Conservation (phyloP, 2,888 invertebrate species). For the Hydriomena furcata region DNA sequence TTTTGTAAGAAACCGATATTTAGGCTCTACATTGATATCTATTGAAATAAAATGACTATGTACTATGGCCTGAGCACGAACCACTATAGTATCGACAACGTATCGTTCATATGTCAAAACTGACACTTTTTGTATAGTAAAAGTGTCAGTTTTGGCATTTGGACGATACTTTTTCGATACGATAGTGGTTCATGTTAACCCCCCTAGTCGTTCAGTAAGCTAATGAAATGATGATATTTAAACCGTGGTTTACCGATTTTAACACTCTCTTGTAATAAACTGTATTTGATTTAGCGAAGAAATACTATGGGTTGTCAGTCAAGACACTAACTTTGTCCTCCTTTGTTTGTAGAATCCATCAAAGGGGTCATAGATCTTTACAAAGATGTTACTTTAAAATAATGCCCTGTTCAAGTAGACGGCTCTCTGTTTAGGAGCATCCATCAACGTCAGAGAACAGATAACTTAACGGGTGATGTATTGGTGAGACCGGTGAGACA, state of each 20-base stretch:
- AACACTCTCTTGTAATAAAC: neutral
- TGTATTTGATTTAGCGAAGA: neutral
- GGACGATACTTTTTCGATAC: too few relatives aligned
- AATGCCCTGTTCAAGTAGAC: conserved; percentile 19
- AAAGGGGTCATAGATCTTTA: conserved; percentile 21
- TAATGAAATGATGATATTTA: too few relatives aligned
- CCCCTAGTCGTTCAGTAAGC: too few relatives aligned
- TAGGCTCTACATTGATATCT: too few relatives aligned
- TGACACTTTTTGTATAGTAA: too few relatives aligned
- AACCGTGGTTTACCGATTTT: neutral
- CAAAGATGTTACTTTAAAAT: conserved; percentile 31
- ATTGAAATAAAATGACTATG: too few relatives aligned
- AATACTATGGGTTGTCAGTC: neutral
- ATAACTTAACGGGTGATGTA: conserved; percentile 58
- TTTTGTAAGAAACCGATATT: too few relatives aligned
- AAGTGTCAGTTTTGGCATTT: too few relatives aligned
- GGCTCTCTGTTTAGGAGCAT: conserved; percentile 52
- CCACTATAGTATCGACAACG: too few relatives aligned
- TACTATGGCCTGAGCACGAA: too few relatives aligned
- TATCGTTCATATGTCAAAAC: too few relatives aligned
- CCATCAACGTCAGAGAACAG: conserved; percentile 57
- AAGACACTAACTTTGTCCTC: neutral
- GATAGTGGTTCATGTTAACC: too few relatives aligned
- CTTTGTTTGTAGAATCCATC: conserved; percentile 9
- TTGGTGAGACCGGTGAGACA: conserved; percentile 36